Conservation (phyloP, 1,140 invertebrate genomes). For the Diorhabda elongata region DNA sequence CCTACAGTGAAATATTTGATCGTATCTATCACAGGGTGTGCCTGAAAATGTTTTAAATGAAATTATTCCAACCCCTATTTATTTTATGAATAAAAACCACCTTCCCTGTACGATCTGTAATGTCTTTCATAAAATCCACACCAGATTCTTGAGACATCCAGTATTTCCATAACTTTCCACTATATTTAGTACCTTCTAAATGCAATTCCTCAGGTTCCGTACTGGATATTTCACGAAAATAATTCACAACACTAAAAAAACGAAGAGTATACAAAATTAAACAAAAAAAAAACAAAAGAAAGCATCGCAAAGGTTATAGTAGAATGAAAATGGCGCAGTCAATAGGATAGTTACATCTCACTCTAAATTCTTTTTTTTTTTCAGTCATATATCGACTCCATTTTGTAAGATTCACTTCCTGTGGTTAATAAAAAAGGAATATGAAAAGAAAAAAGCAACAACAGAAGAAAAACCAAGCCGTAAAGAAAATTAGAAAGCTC, state of each 20-base stretch:
- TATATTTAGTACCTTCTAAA: constrained; percentile 58
- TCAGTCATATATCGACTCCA: no score
- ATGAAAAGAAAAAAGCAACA: no score
- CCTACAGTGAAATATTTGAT: constrained; percentile 55
- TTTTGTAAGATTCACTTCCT: no score
- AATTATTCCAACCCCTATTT: background rate
- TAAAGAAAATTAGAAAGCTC: no score
- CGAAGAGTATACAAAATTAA: no score
- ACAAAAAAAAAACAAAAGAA: no score
- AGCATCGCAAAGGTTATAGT: no score
- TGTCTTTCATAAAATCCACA: constrained; percentile 56
- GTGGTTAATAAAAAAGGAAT: no score
- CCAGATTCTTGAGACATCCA: constrained; percentile 66
- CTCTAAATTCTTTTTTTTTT: no score
- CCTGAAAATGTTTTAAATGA: constrained; percentile 17
- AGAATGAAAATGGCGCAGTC: no score
- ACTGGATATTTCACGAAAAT: constrained; percentile 30
- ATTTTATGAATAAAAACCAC: constrained; percentile 23
- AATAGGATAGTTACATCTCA: no score
- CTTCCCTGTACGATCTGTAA: constrained; percentile 58
- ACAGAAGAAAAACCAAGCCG: no score
- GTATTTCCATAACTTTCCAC: constrained; percentile 66
- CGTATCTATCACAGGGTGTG: constrained; percentile 54
- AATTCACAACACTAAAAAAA: constrained; percentile 31
- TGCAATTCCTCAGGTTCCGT: constrained; percentile 47